These are phyloP conservation scores for Anas capensis DNA, from an alignment of 2,797 vertebrate species.

Conservation along the genomic window DNA sequence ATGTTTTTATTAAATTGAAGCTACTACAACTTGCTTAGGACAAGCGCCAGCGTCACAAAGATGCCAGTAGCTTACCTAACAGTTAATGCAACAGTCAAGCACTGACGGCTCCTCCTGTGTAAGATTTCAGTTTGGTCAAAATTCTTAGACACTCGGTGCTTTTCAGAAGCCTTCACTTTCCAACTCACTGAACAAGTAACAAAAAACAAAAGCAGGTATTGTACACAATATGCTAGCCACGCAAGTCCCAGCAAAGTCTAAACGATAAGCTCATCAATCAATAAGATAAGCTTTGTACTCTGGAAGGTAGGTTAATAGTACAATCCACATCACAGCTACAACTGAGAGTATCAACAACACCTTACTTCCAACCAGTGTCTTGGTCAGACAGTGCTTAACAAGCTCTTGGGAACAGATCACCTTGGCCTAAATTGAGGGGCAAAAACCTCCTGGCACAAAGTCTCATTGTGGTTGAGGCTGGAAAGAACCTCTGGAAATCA, in stretches of 20 bases:
- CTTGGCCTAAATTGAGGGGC: not conserved
- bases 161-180: not conserved
- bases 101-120: not conserved
- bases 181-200: not conserved
- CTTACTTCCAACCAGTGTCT: not conserved
- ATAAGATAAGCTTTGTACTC: slow-evolving; percentile 23
- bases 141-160: not conserved
- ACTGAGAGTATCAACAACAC: not conserved
- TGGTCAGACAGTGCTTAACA: not conserved
- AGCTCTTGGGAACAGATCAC: not conserved
- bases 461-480: too few species aligned
- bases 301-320: slow-evolving; percentile 61
- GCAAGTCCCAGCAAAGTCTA: not conserved
- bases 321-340: not conserved
- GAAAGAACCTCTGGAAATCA: too few species aligned
- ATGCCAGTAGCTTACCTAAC: not conserved
- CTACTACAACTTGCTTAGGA: not conserved
- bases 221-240: not conserved
- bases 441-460: not conserved
- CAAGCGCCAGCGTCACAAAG: not conserved
- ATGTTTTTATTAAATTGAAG: not conserved
- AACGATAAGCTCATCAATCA: slow-evolving; percentile 32
- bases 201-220: not conserved
- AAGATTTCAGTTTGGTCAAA: not conserved
- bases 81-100: not conserved